Evolutionary conservation across 2,113 vertebrate species (phyloP).

Genomic region (Oreochromis aureus): DNA sequence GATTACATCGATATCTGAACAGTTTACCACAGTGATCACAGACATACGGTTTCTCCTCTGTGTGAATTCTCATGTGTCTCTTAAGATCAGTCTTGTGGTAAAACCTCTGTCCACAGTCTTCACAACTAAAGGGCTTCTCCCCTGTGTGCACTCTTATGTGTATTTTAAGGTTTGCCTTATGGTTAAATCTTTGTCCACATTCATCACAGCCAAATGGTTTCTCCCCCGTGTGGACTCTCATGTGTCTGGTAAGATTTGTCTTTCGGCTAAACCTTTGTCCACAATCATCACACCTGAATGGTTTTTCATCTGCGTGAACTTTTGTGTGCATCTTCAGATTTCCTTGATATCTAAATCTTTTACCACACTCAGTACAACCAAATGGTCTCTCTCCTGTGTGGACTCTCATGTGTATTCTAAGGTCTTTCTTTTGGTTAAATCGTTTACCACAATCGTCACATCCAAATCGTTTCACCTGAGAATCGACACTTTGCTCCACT

Average conservation of each 20-base stretch:
- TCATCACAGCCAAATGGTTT: background rate
- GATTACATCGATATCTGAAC: background rate
- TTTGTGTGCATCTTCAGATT: background rate
- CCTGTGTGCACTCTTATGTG: background rate
- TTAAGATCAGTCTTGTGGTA: background rate
- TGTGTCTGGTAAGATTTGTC: background rate
- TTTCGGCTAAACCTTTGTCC: background rate
- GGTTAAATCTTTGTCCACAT: background rate
- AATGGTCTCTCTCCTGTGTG: background rate
- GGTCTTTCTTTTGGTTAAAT: background rate
- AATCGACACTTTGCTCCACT: background rate
- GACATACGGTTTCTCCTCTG: background rate
- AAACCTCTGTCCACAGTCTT: background rate
- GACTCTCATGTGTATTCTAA: background rate
- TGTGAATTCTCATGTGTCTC: background rate
- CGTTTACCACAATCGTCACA: background rate
- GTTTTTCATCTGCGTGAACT: background rate
- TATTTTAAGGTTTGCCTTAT: background rate
- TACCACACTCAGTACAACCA: background rate
- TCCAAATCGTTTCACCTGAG: background rate
- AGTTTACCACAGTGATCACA: background rate
- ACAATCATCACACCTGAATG: background rate
- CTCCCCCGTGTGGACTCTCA: background rate
- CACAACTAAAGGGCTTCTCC: background rate
- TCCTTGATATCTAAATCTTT: background rate